A percentile compares a stretch with the other conserved stretches of the same genome.
Conservation (phyloP, 2,888 invertebrate species). For the Pharmacophagus antenor region DNA sequence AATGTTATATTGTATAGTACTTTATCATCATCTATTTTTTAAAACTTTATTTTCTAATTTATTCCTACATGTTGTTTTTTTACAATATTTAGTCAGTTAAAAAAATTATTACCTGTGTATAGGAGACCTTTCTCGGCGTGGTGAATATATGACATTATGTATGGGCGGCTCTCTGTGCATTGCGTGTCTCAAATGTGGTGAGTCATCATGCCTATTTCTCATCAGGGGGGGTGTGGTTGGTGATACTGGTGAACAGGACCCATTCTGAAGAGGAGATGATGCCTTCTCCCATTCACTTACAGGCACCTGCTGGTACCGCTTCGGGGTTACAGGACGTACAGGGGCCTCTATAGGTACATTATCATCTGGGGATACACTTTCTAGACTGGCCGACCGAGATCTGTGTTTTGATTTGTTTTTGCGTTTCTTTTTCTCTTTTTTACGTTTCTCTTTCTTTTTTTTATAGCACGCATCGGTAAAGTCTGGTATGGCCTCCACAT, state of each 20-base stretch:
- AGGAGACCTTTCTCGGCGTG: conserved; percentile 66
- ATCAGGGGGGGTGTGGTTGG: conserved; percentile 79
- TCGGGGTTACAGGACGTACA: conserved; percentile 50
- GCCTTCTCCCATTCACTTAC: conserved; percentile 78
- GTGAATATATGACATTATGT: conserved; percentile 65
- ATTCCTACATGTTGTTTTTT: too few species aligned
- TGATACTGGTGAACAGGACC: conserved; percentile 81
- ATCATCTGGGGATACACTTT: conserved; percentile 82
- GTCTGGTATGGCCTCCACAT: conserved; percentile 61
- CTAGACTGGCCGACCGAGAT: conserved; percentile 85
- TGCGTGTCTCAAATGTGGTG: conserved; percentile 53
- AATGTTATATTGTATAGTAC: too few species aligned
- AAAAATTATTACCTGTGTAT: conserved; percentile 50
- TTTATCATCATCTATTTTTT: too few species aligned
- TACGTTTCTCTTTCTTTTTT: conserved; percentile 87
- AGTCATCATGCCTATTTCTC: conserved; percentile 46
- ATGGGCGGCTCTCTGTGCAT: conserved; percentile 51
- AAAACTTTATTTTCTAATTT: too few species aligned
- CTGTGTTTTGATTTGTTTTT: conserved; percentile 87
- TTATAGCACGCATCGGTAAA: conserved; percentile 81
- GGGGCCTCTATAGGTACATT: conserved; percentile 58
- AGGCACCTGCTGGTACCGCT: conserved; percentile 69
- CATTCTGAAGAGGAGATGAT: conserved; percentile 79
- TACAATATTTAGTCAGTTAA: neutral
- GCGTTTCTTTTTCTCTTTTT: conserved; percentile 87